phyloP scores from a whole-genome alignment of 2,888 invertebrate genomes.

The Fabriciana adippe region DNA sequence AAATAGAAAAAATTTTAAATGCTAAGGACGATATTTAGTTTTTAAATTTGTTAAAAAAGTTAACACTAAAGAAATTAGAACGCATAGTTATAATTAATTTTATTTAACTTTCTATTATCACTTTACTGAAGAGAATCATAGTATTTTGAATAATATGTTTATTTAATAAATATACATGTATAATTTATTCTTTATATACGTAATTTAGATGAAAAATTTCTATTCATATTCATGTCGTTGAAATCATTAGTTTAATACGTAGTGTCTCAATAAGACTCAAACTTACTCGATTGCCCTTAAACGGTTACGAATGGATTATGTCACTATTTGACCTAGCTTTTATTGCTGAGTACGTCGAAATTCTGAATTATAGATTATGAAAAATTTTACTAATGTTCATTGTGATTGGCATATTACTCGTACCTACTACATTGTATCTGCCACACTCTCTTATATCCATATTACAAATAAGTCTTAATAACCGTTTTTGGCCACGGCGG shows the following conservation, averaged over 20 bases:
- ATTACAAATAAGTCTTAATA: no score
- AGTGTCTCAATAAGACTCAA: background rate
- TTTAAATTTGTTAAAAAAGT: background rate
- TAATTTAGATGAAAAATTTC: no score
- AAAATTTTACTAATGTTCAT: background rate
- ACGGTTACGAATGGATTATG: conserved; percentile 12
- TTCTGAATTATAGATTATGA: conserved; percentile 3
- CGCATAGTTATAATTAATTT: background rate
- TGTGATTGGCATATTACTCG: background rate
- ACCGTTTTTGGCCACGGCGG: no score
- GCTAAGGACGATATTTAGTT: conserved; percentile 24
- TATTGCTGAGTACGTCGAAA: conserved; percentile 15
- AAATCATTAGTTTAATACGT: no score
- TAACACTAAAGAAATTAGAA: conserved; percentile 3
- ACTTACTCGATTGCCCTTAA: conserved; percentile 6
- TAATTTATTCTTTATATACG: no score
- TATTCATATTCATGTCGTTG: no score
- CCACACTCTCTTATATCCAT: no score
- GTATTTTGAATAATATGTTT: background rate
- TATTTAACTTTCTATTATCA: background rate
- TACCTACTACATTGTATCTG: background rate
- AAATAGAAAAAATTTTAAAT: conserved; percentile 33
- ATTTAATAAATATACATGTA: no score
- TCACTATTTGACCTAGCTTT: conserved; percentile 18
- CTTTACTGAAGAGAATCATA: background rate